Base-by-base conservation (phyloP, 2,888 invertebrate genomes). In the Clivina fossor region DNA sequence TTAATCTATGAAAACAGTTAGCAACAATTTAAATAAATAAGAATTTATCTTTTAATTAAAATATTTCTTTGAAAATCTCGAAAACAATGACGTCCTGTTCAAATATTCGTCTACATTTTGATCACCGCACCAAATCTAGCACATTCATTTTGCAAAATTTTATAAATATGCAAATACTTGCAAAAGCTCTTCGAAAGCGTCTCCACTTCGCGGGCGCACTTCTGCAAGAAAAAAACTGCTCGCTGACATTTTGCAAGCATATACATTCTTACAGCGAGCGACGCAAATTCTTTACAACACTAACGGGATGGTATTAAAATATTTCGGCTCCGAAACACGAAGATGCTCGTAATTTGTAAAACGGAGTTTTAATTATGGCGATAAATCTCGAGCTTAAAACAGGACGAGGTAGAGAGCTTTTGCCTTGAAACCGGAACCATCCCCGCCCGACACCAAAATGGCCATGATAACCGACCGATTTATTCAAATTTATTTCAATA, bases 111-210 rank as follows among this genome's bases (percentile, higher is more conserved):
- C n/a, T n/a, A n/a, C n/a, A n/a, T n/a, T n/a, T n/a, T n/a, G n/a
- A n/a, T n/a, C n/a, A n/a, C n/a, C n/a, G n/a, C n/a, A 4, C 11
- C 2, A 11, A 30, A 30, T 7, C 9, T 30, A 37, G 48, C 37
- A 35, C 35, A 48, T 35, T 37, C 24, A 48, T 37, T 24, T 37
- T 18, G 35, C 35, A 48, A 48, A n/a, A n/a, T n/a, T 48, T 33
- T 35, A 48, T 48, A 48, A 48, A 48, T 48, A 48, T 48, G 48
- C 37, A 48, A 48, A 48, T 48, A 37, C 37, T 35, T 48, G 24
- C 24, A 13, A 16, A 47, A 13, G 22, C 47, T 18, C n/a, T 32
- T 46, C 35, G n/a, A 9, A 30, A 9, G 30, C 2, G 30, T 3
- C 30, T 9, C n/a, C 9, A 16, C 30, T 30, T 37, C 37, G 9